phyloP scores from a whole-genome alignment of 2,797 vertebrate species.

The Microchirus variegatus region DNA sequence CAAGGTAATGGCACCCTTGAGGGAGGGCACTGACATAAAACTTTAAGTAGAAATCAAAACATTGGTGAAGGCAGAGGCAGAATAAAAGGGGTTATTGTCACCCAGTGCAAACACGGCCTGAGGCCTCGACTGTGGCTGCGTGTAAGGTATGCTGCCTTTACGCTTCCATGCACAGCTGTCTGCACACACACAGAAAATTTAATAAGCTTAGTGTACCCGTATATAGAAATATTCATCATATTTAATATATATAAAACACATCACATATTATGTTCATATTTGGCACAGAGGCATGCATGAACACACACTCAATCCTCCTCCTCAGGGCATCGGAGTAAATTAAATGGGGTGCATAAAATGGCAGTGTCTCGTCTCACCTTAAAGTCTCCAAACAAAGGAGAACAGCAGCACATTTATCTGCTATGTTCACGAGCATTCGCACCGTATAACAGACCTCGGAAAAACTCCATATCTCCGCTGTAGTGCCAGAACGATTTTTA shows the following conservation, averaged over 20 bases:
- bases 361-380: constrained; percentile 61
- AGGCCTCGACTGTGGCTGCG: constrained; percentile 71
- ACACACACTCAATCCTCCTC: constrained; percentile 42
- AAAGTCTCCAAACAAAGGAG: constrained; percentile 75
- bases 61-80: constrained; percentile 84
- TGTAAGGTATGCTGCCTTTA: constrained; percentile 72
- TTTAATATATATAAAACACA: constrained; percentile 8
- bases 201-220: constrained; percentile 39
- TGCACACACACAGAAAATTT: constrained; percentile 41
- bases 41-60: constrained; percentile 99
- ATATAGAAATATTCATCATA: constrained; percentile 50
- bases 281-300: constrained; percentile 27
- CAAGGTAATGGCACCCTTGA: constrained; percentile 91
- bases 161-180: constrained; percentile 68
- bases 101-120: constrained; percentile 83
- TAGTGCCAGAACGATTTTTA: constrained; percentile 38
- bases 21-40: constrained; percentile 91
- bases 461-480: constrained; percentile 27
- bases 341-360: constrained; percentile 79
- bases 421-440: constrained; percentile 47
- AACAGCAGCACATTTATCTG: constrained; percentile 75
- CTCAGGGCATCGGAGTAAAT: constrained; percentile 76
- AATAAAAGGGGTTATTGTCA: constrained; percentile 91
- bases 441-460: constrained; percentile 19
- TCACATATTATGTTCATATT: constrained; percentile 20